Percentiles rank a stretch among this genome's conserved stretches.
Evolutionary conservation across 2,797 vertebrate genomes (phyloP).

Genomic region (Taeniopygia guttata): DNA sequence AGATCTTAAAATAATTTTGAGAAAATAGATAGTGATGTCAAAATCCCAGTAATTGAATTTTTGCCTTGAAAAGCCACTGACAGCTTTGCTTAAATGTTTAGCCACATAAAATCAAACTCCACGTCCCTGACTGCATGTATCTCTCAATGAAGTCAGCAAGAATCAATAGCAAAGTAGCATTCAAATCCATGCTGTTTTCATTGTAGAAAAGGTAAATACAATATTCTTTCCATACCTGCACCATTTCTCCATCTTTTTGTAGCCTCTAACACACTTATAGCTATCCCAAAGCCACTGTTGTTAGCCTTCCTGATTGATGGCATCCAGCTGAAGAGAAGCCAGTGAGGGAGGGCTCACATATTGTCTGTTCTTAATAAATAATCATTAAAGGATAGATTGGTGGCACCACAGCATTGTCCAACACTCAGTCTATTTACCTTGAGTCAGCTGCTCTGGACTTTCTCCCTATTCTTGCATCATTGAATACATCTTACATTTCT

Average conservation of each 20-base stretch:
- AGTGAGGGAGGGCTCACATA: not conserved
- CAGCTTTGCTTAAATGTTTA: conserved; percentile 14
- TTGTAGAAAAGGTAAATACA: not conserved
- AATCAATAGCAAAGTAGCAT: not conserved
- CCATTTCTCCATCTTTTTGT: not conserved
- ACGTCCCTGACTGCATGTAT: not conserved
- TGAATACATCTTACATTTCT: conserved; percentile 4
- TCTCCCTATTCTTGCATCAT: conserved; percentile 3
- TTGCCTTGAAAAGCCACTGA: conserved; percentile 29
- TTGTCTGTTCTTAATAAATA: conserved; percentile 34
- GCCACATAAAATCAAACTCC: conserved; percentile 19
- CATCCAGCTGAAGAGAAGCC: not conserved
- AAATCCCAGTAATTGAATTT: conserved; percentile 5
- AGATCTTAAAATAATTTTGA: not conserved
- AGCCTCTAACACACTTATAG: not conserved
- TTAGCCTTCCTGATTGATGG: not conserved
- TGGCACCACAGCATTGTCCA: not conserved
- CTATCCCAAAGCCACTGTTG: not conserved
- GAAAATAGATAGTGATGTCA: not conserved
- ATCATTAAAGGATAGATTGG: conserved; percentile 7
- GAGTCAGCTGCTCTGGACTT: not conserved
- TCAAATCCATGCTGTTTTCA: not conserved
- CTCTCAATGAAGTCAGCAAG: not conserved
- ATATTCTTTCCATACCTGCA: not conserved
- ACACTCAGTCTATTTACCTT: not conserved